phyloP scores from a whole-genome alignment of 2,797 vertebrate genomes.

The Betta splendens region DNA sequence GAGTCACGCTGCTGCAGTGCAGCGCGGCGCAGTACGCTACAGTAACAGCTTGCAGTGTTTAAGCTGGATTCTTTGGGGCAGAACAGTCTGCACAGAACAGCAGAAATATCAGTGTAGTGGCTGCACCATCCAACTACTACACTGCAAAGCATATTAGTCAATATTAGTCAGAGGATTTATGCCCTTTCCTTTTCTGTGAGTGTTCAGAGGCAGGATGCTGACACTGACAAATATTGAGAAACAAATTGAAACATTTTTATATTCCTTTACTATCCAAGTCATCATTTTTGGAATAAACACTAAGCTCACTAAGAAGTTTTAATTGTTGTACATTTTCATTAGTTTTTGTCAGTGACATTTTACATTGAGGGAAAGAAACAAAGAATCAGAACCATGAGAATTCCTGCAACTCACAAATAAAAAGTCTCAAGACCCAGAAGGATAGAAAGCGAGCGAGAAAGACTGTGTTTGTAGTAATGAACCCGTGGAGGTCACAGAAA shows the following conservation, averaged over 20 bases:
- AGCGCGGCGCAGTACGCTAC: constrained; percentile 31
- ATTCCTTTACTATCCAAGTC: too few relatives aligned
- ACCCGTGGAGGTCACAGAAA: constrained; percentile 14
- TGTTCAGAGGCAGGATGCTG: constrained; percentile 11
- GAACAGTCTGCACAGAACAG: constrained; percentile 21
- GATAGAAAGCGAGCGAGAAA: constrained; percentile 7
- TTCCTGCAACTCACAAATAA: background rate
- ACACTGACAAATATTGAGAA: constrained; percentile 21
- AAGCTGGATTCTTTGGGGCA: constrained; percentile 45
- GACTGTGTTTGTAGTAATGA: constrained; percentile 15
- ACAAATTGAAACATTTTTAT: too few relatives aligned
- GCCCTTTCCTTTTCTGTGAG: constrained; percentile 18
- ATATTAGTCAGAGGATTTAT: constrained; percentile 12
- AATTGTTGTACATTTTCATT: too few relatives aligned
- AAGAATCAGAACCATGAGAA: background rate
- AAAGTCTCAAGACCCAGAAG: constrained; percentile 1
- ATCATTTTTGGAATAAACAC: too few relatives aligned
- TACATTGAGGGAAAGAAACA: constrained; percentile 3
- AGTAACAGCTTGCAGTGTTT: constrained; percentile 48
- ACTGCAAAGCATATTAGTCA: constrained; percentile 8
- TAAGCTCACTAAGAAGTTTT: too few relatives aligned
- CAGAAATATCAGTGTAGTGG: constrained; percentile 18
- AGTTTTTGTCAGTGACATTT: too few relatives aligned
- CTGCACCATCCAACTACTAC: constrained; percentile 22
- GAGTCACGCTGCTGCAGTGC: constrained; percentile 40